A percentile compares a stretch with the other conserved stretches of the same genome.
Evolutionary conservation across 2,888 invertebrate genomes (phyloP).

Genomic region (Agrochola circellaris): DNA sequence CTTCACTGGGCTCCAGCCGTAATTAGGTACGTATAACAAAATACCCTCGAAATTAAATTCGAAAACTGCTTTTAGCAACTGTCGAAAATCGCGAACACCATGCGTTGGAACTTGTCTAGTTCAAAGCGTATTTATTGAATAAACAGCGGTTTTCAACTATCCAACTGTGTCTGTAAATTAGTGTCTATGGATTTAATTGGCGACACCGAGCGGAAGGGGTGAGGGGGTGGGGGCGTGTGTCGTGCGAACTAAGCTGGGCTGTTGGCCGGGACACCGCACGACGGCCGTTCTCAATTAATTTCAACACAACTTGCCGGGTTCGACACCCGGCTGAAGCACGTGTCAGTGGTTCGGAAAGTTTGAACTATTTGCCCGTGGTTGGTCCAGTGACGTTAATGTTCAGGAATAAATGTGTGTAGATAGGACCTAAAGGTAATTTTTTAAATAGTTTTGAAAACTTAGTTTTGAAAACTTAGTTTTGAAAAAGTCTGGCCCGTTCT

Average conservation of each 20-base stretch:
- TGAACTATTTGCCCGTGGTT: conserved; percentile 38
- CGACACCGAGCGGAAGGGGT: conserved; percentile 1
- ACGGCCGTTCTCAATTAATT: conserved; percentile 68
- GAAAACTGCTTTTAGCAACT: conserved; percentile 51
- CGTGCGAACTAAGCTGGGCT: conserved; percentile 50
- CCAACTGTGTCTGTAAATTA: conserved; percentile 67
- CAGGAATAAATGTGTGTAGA: background rate
- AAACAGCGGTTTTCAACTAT: conserved; percentile 63
- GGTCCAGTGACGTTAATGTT: conserved; percentile 22
- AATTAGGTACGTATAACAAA: conserved; percentile 58
- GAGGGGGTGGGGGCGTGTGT: conserved; percentile 40
- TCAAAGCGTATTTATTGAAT: conserved; percentile 58
- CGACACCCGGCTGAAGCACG: conserved; percentile 53
- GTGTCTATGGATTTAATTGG: conserved; percentile 65
- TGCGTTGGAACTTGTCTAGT: conserved; percentile 42
- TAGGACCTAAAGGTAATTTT: background rate
- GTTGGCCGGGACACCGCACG: conserved; percentile 53
- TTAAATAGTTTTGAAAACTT: too few species aligned
- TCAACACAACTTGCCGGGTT: conserved; percentile 63
- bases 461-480: too few species aligned
- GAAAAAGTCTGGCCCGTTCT: background rate
- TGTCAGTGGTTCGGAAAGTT: conserved; percentile 62
- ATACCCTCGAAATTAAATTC: conserved; percentile 62
- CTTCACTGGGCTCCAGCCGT: conserved; percentile 32
- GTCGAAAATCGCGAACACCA: conserved; percentile 36